Evolutionary conservation across 2,888 invertebrate species (phyloP).

Genomic region (Watsonalla binaria): DNA sequence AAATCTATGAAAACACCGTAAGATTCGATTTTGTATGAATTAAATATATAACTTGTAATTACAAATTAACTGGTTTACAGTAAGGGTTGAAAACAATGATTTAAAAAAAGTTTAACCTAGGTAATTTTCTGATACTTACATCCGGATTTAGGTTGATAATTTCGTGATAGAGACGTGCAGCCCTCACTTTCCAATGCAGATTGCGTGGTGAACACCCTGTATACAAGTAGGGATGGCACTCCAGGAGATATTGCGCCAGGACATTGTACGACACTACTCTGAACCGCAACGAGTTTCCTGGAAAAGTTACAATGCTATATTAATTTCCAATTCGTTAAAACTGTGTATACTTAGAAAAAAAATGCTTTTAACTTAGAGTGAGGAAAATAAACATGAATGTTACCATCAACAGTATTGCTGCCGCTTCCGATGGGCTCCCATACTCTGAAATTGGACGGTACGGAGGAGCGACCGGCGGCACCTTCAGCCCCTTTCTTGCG

Average conservation of each 20-base stretch:
- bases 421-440: conserved; percentile 50
- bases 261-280: conserved; percentile 92
- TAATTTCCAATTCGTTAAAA: too few relatives aligned
- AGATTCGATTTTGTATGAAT: too few relatives aligned
- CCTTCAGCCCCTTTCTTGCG: not conserved
- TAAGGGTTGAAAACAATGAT: too few relatives aligned
- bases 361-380: too few relatives aligned
- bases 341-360: too few relatives aligned
- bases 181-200: conserved; percentile 85
- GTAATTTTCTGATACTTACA: conserved; percentile 36
- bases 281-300: conserved; percentile 73
- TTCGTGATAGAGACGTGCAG: conserved; percentile 64
- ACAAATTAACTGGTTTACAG: too few relatives aligned
- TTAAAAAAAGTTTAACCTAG: too few relatives aligned
- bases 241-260: conserved; percentile 88
- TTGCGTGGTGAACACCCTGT: conserved; percentile 72
- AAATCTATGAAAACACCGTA: too few relatives aligned
- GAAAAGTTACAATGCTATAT: conserved; percentile 11
- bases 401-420: conserved; percentile 30
- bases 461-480: not conserved
- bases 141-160: conserved; percentile 70
- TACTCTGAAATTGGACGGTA: conserved; percentile 47
- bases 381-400: too few relatives aligned
- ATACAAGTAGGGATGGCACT: conserved; percentile 87
- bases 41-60: too few relatives aligned